These are phyloP conservation scores for Phaethon lepturus DNA, from an alignment of 2,113 vertebrate species.

Conservation along the genomic window DNA sequence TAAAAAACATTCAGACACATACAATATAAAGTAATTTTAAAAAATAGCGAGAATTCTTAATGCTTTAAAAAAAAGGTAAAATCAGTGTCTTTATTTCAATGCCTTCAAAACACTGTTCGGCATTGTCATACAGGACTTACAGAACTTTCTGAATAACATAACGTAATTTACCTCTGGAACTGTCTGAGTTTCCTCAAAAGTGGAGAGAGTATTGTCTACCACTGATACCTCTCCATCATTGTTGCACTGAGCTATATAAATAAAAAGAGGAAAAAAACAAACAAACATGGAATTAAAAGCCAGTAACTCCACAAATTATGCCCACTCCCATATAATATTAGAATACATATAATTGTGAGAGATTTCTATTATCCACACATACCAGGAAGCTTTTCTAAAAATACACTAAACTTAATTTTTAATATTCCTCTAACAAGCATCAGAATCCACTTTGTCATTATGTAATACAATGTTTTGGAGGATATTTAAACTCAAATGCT, in stretches of 20 bases:
- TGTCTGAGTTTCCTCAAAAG: slow-evolving; percentile 58
- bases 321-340: not conserved
- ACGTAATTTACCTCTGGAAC: slow-evolving; percentile 76
- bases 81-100: not conserved
- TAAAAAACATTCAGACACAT: not conserved
- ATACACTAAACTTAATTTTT: not conserved
- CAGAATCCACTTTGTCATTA: not conserved
- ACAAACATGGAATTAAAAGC: not conserved
- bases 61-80: not conserved
- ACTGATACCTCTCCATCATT: slow-evolving; percentile 36
- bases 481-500: not conserved
- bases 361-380: not conserved
- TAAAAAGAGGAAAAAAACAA: not conserved
- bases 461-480: not conserved
- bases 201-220: slow-evolving; percentile 63
- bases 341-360: not conserved
- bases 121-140: not conserved
- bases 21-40: not conserved
- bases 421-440: not conserved
- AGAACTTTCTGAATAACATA: not conserved
- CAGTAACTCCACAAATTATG: not conserved
- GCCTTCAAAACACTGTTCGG: not conserved
- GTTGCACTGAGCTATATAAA: slow-evolving; percentile 66
- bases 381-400: not conserved
- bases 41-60: not conserved